Evolutionary conservation across 2,888 invertebrate species (phyloP).

Genomic region (Dioctria linearis): DNA sequence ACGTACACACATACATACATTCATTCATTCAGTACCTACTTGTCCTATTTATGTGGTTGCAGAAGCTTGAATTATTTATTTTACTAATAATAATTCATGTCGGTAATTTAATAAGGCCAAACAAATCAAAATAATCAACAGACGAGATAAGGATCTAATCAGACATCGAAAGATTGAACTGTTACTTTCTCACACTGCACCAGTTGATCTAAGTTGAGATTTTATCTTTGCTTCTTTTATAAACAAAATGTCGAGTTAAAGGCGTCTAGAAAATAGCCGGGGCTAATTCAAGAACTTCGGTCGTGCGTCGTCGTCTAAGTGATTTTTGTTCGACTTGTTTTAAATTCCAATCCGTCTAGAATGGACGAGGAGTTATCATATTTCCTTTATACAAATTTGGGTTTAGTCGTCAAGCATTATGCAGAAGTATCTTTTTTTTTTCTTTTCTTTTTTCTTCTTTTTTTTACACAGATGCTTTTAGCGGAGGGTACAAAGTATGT

Average conservation of each 20-base stretch:
- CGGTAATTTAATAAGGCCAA: conserved; percentile 16
- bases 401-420: too few relatives aligned
- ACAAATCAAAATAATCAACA: background rate
- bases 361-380: conserved; percentile 49
- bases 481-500: too few relatives aligned
- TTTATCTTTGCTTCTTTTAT: conserved; percentile 11
- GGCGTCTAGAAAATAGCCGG: conserved; percentile 42
- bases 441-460: too few relatives aligned
- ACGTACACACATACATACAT: background rate
- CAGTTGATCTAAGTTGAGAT: background rate
- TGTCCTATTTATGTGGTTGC: background rate
- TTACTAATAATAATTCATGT: too few relatives aligned
- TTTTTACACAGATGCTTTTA: too few relatives aligned
- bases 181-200: conserved; percentile 43
- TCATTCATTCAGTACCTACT: background rate
- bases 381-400: conserved; percentile 24
- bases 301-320: background rate
- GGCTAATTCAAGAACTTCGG: background rate
- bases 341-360: conserved; percentile 47
- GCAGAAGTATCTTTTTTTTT: too few relatives aligned
- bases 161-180: conserved; percentile 34
- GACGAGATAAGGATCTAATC: conserved; percentile 42
- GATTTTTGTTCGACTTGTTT: conserved; percentile 25
- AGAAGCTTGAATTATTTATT: conserved; percentile 3
- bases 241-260: conserved; percentile 25